phyloP scores from a whole-genome alignment of 1,140 invertebrate species.

The Neodiprion pinetum region DNA sequence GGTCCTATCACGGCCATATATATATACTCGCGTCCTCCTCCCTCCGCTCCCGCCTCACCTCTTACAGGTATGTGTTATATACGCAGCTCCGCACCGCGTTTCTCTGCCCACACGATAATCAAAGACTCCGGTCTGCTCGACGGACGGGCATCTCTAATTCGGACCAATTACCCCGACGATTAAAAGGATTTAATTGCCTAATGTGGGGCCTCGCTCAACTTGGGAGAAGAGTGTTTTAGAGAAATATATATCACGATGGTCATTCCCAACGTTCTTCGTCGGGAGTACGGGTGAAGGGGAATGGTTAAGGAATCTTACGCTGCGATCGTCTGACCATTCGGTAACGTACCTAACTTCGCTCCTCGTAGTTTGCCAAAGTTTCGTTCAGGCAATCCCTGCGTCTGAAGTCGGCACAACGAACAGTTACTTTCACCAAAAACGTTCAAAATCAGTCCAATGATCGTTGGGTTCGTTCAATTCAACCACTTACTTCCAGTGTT shows the following conservation, averaged over 20 bases:
- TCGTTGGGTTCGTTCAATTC: too few relatives aligned
- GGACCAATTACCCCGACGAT: conserved; percentile 53
- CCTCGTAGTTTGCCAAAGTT: too few relatives aligned
- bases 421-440: too few relatives aligned
- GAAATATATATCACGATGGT: neutral
- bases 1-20: conserved; percentile 6
- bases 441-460: too few relatives aligned
- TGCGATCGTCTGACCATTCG: too few relatives aligned
- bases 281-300: too few relatives aligned
- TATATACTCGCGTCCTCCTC: conserved; percentile 12
- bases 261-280: neutral
- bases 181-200: conserved; percentile 59
- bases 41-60: conserved; percentile 6
- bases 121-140: conserved; percentile 35
- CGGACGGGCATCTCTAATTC: conserved; percentile 51
- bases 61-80: too few relatives aligned
- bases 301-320: too few relatives aligned
- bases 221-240: conserved; percentile 38
- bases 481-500: too few relatives aligned
- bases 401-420: too few relatives aligned
- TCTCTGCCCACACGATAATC: conserved; percentile 39
- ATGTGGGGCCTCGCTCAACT: conserved; percentile 29
- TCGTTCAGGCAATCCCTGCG: too few relatives aligned
- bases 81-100: conserved; percentile 14
- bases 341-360: too few relatives aligned